phyloP scores from a whole-genome alignment of 2,113 vertebrate species.

The Eonycteris spelaea region DNA sequence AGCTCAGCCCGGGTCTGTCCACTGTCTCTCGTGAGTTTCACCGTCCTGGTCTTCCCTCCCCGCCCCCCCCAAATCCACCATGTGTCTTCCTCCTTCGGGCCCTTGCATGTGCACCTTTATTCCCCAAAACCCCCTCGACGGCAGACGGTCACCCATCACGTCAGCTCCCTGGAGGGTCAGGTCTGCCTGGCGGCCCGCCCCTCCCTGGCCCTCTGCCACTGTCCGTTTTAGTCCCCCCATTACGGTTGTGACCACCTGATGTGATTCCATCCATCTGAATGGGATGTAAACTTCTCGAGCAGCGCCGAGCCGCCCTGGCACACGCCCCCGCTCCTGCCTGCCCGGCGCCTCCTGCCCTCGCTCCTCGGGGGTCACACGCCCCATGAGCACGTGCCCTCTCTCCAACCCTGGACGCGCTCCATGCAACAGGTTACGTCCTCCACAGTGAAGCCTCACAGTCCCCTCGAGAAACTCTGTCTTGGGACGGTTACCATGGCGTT shows the following conservation, averaged over 20 bases:
- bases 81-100: neutral
- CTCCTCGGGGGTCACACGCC: neutral
- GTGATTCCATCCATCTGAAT: neutral
- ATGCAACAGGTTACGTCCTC: fast-evolving
- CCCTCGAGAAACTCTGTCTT: neutral
- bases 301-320: neutral
- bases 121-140: neutral
- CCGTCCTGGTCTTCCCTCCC: neutral
- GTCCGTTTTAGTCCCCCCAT: neutral
- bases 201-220: neutral
- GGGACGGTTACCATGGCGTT: too few species aligned
- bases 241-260: too few species aligned
- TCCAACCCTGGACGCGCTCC: neutral
- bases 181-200: too few species aligned
- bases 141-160: too few species aligned
- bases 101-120: too few species aligned
- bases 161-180: neutral
- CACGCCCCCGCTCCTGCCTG: neutral
- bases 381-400: neutral
- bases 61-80: neutral
- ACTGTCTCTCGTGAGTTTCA: fast-evolving
- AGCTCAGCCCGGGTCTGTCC: too few species aligned
- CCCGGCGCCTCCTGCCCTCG: neutral
- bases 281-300: neutral
- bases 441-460: neutral